Evolutionary conservation across 2,888 invertebrate species (phyloP), one percentile per base, ranked within the genome.

Genomic region (Diplazon laetatorius): DNA sequence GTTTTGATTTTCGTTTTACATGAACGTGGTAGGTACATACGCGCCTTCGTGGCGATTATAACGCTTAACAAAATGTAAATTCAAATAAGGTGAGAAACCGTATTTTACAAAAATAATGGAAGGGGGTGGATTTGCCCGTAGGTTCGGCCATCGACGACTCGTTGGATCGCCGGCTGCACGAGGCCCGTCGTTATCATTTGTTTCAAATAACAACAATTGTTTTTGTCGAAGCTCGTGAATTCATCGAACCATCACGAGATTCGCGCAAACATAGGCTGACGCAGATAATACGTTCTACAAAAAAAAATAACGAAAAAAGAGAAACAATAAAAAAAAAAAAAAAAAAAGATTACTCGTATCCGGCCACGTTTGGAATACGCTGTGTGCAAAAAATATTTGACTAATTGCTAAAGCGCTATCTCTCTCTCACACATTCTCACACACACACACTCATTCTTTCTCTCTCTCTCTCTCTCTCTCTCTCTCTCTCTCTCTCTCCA

Each of bases 121-220:
- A n/a, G n/a, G n/a, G n/a, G n/a, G n/a, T n/a, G n/a, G 39, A 42
- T 66, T 62, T 66, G 48, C 46, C 30, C 30, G 48, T 18, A 59
- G 14, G 50, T 22, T n/a, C n/a, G n/a, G n/a, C n/a, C n/a, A 44
- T 63, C 62, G 16, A 63, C 22, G 63, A 77, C 35, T 66, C 9
- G 39, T 76, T 44, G 62, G 42, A 57, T 60, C 70, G 73, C 80
- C 75, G 70, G 74, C 74, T 62, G 70, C 46, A 66, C 68, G 68
- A 71, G 68, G n/a, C 25, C 42, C 62, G 59, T 57, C 74, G 39
- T 80, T n/a, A n/a, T 62, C 44, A 14, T 66, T 9, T 57, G n/a
- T 63, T 57, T 37, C 20, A 39, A 30, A 46, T 50, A 12, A 20
- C 63, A 16, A 14, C 16, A 50, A 44, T 69, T 65, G 46, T 39